Evolutionary conservation across 2,113 vertebrate species (phyloP).

Genomic region (Ondatra zibethicus): DNA sequence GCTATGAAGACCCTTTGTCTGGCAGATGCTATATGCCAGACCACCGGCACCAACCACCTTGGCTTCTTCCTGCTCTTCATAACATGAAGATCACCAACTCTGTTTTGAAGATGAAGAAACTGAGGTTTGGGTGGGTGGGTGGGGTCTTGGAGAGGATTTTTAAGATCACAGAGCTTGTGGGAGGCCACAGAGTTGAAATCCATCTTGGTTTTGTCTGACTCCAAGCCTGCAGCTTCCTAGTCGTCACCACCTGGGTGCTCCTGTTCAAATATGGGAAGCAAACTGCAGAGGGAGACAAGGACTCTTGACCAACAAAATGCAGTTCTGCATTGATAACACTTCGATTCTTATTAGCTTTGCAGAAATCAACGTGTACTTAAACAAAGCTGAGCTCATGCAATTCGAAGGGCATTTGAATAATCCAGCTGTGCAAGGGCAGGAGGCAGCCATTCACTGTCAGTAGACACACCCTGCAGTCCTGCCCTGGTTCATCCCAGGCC

Average conservation of each 20-base stretch:
- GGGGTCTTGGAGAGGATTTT: background rate
- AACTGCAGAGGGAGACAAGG: background rate
- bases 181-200: background rate
- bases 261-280: background rate
- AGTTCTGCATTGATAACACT: background rate
- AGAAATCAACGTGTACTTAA: background rate
- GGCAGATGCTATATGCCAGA: background rate
- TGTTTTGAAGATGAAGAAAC: conserved; percentile 2
- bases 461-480: background rate
- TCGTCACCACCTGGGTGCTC: background rate
- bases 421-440: background rate
- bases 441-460: background rate
- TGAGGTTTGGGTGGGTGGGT: background rate
- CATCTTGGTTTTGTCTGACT: background rate
- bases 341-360: background rate
- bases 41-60: background rate
- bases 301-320: background rate
- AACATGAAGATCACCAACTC: background rate
- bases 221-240: background rate
- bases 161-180: background rate
- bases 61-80: background rate
- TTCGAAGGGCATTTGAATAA: background rate
- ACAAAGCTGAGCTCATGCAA: background rate
- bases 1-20: background rate
- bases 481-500: background rate